Evolutionary conservation across 1,140 invertebrate species (phyloP), one percentile per base, ranked within the genome.

Genomic region (Oreohelix idahoensis): DNA sequence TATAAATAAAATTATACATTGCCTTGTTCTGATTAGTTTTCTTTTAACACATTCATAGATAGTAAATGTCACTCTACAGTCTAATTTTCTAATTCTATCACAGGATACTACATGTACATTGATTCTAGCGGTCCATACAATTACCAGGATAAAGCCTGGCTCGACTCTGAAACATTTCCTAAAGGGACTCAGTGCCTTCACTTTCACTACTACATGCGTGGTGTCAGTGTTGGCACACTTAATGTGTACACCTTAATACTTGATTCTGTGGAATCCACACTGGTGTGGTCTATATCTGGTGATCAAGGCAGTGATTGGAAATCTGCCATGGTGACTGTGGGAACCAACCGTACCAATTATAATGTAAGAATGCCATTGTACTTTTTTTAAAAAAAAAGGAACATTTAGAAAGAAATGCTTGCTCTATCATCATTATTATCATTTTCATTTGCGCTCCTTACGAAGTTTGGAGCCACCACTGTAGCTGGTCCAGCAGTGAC

Each of bases 101-200:
- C 90, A 95, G 96, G 96, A n/a, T 94, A 95, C 89, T 97, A 96
- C 89, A 94, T 96, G 91, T 96, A 96, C 88, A 95, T 96, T 71
- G 96, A 96, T 86, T 94, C 95, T 51, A 95, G 95, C 0, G 83
- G 85, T 0, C 95, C 95, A 0, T 91, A 94, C 49, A 89, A 93
- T 71, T 89, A 92, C 11, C 96, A 96, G 88, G 95, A 96, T 84
- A 95, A 94, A 0, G 96, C 96, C 0, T 94, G 96, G 35, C 93
- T 97, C 0, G 91, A 94, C 2, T 95, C 95, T 85, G 92, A 93
- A 8, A 93, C 29, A 39, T 69, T 85, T 29, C 23, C 42, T 20
- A 10, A 42, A 13, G 78, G 91, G 15, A 85, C 85, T 63, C 80
- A 78, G 32, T 91, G 90, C 82, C 76, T 89, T 29, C 81, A 81